Evolutionary conservation across 2,113 vertebrate genomes (phyloP).

Genomic region (Falco punctatus): DNA sequence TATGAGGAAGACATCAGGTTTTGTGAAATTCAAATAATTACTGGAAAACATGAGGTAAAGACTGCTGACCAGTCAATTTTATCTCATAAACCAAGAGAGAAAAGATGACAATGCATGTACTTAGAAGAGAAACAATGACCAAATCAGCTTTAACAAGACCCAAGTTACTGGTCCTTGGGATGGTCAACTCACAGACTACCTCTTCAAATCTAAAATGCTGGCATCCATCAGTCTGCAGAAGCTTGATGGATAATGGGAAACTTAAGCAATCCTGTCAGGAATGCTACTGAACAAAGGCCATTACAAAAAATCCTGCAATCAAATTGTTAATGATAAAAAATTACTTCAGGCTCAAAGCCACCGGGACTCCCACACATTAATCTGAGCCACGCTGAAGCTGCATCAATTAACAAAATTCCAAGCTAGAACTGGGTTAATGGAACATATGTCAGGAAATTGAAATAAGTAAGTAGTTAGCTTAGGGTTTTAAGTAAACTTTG

Average conservation of each 20-base stretch:
- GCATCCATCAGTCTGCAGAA: not conserved
- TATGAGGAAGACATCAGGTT: not conserved
- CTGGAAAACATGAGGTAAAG: not conserved
- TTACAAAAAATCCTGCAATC: not conserved
- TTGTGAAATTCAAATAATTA: not conserved
- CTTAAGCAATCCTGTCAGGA: not conserved
- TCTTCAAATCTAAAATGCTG: not conserved
- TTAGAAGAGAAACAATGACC: not conserved
- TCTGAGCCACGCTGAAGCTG: not conserved
- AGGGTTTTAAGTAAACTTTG: not conserved
- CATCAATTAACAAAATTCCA: slow-evolving; percentile 9
- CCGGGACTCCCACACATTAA: not conserved
- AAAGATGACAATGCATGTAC: not conserved
- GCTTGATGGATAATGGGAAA: not conserved
- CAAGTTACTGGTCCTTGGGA: not conserved
- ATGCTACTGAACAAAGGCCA: not conserved
- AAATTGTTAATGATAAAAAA: not conserved
- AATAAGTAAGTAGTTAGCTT: not conserved
- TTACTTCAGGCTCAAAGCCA: not conserved
- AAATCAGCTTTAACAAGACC: not conserved
- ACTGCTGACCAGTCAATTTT: not conserved
- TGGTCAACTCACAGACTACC: not conserved
- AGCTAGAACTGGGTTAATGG: slow-evolving; percentile 41
- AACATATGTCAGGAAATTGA: slow-evolving; percentile 2
- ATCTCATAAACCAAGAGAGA: not conserved